Percentiles rank a stretch among this genome's conserved stretches.
phyloP scores from a whole-genome alignment of 2,888 invertebrate species.

The Heliconius cydno region DNA sequence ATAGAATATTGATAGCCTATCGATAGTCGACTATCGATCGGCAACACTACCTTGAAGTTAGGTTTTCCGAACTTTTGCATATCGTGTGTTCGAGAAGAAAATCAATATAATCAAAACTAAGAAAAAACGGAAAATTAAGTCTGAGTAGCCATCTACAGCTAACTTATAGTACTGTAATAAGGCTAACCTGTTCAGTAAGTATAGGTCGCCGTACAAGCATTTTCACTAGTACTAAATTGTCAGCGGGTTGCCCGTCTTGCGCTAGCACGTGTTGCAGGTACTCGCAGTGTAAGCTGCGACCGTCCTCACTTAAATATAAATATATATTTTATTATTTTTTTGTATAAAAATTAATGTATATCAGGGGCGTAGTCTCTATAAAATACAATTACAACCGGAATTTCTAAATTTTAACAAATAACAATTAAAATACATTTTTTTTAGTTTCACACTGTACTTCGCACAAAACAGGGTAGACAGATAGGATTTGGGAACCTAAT shows the following conservation, averaged over 20 bases:
- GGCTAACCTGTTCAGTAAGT: constrained; percentile 63
- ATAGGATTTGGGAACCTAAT: not conserved
- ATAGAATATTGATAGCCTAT: no score
- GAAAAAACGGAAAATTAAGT: no score
- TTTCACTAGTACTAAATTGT: constrained; percentile 66
- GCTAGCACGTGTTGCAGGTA: constrained; percentile 59
- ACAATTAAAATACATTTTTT: not conserved
- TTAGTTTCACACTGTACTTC: not conserved
- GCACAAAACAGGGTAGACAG: not conserved
- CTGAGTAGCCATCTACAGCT: not conserved
- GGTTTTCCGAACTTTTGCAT: no score
- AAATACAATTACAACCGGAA: no score
- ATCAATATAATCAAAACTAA: no score
- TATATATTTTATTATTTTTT: no score
- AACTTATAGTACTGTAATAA: not conserved
- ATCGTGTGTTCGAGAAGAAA: no score
- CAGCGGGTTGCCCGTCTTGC: constrained; percentile 52
- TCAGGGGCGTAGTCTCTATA: no score
- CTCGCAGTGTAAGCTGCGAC: constrained; percentile 63
- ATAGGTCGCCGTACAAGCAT: constrained; percentile 62
- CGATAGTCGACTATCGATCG: no score
- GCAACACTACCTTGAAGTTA: no score
- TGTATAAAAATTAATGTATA: no score
- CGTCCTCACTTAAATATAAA: constrained; percentile 56
- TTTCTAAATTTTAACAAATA: no score